These are phyloP conservation scores for Micromys minutus DNA, from an alignment of 2,113 vertebrate genomes.

Conservation along the genomic window DNA sequence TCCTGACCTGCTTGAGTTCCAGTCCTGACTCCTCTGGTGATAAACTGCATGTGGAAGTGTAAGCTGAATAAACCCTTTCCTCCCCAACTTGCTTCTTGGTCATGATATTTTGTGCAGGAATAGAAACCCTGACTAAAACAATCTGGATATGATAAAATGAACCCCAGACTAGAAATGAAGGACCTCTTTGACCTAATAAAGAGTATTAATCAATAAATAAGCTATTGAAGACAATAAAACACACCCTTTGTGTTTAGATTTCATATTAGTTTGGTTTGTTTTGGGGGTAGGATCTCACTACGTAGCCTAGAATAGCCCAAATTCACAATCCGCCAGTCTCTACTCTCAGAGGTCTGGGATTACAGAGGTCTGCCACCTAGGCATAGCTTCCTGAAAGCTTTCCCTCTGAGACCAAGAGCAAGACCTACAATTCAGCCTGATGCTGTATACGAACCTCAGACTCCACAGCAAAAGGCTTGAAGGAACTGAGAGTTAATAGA, in stretches of 20 bases:
- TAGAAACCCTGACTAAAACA: no score
- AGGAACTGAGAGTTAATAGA: neutral
- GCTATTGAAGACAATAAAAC: neutral
- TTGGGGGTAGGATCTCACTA: neutral
- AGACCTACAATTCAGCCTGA: neutral
- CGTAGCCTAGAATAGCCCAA: neutral
- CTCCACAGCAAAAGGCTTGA: neutral
- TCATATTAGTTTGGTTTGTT: neutral
- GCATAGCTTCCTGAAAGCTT: neutral
- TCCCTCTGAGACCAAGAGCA: neutral
- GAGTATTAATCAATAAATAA: neutral
- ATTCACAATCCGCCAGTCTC: neutral
- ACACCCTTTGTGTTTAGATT: neutral
- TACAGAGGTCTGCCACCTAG: neutral
- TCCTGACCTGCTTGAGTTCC: no score
- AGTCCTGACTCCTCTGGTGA: no score
- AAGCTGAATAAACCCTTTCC: no score
- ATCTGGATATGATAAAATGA: neutral
- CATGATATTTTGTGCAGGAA: no score
- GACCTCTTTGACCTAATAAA: conserved; percentile 26
- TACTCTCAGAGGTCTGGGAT: neutral
- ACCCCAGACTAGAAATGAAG: conserved; percentile 22
- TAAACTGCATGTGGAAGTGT: no score
- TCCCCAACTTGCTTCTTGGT: no score
- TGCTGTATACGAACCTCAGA: neutral